Evolutionary conservation across 2,113 vertebrate species (phyloP), one percentile per base, ranked within the genome.

Genomic region (Ondatra zibethicus): DNA sequence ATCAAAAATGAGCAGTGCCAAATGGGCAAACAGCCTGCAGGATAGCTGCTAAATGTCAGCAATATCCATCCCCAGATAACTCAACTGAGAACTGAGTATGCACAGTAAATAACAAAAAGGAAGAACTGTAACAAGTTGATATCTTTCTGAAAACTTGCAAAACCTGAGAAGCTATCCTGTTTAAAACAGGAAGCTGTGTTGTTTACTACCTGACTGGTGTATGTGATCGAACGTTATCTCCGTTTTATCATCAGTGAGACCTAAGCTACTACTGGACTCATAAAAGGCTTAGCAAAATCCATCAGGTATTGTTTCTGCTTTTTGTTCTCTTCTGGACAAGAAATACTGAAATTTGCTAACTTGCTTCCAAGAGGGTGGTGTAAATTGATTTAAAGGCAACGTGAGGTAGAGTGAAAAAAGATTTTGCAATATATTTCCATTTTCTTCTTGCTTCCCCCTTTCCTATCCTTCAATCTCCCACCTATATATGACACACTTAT

Each of bases 131-230:
- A 21, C n/a, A 19, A 72, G 61, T 55, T 8, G 33, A 16, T 96
- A 89, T 93, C 58, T 94, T 87, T 94, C 82, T 91, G 50, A 77
- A 92, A 80, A 66, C 85, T 97, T 97, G 88, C 97, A 97, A 96
- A 97, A 96, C 39, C 29, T 55, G 63, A 91, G 85, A 78, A 76
- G 33, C 84, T 58, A 42, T 86, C 16, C 77, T 63, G 0, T 94
- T 66, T 95, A 92, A 96, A 98, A 96, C 52, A 93, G 96, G 97
- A 98, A 97, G 94, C 87, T 27, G 14, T 55, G 45, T 8, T 91
- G 33, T 94, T 95, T 93, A 73, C 92, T 89, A 63, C 66, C 66
- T 96, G 47, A 47, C 55, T 77, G 11, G 55, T 68, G 17, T 39
- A 76, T 82, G 61, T 63, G 47, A 91, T 75, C 55, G 78, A 86